Evolutionary conservation across 2,888 invertebrate species (phyloP).

Genomic region (Cerastis rubricosa): DNA sequence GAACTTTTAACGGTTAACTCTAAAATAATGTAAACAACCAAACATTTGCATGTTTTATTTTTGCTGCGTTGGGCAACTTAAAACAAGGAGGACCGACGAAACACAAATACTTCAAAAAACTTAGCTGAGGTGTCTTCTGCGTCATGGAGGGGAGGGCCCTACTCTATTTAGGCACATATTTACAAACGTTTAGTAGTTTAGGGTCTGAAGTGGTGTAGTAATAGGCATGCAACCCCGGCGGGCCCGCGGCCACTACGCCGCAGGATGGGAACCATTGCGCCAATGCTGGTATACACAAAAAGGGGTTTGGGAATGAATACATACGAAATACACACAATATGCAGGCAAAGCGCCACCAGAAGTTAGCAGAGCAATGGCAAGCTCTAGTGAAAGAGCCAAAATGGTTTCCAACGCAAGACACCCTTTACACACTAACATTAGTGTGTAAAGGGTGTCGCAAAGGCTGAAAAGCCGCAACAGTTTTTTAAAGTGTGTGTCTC

Average conservation of each 20-base stretch:
- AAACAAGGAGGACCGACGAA: neutral
- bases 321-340: no score
- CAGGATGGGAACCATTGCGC: conserved; percentile 74
- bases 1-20: neutral
- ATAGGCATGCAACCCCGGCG: conserved; percentile 20
- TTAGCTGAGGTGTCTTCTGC: neutral
- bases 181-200: neutral
- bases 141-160: neutral
- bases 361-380: no score
- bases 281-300: neutral
- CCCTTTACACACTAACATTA: no score
- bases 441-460: no score
- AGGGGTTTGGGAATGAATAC: neutral
- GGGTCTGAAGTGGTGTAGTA: neutral
- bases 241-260: conserved; percentile 53
- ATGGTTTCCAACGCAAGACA: no score
- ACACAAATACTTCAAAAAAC: neutral
- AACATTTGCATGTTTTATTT: neutral
- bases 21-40: conserved; percentile 2
- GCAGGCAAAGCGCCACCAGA: no score
- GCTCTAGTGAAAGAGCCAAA: no score
- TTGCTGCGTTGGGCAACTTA: neutral
- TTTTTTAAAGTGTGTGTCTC: no score
- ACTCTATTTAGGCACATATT: neutral
- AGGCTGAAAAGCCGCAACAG: no score